phyloP scores from a whole-genome alignment of 2,797 vertebrate species.

The Sorex maritimensis region DNA sequence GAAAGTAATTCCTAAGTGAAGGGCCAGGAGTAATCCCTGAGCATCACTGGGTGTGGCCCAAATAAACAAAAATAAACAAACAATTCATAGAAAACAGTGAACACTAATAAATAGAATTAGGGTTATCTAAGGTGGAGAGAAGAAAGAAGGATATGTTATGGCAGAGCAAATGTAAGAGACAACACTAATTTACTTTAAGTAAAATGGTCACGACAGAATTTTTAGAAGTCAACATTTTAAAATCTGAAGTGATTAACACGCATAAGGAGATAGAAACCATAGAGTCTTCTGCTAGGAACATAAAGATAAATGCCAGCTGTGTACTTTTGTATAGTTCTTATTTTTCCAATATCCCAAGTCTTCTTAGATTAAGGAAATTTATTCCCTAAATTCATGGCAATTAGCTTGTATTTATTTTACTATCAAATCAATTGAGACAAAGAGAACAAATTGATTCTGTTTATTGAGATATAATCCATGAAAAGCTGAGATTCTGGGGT shows the following conservation, averaged over 20 bases:
- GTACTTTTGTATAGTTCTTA: neutral
- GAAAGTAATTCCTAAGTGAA: too few species aligned
- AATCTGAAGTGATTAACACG: neutral
- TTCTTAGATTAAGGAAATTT: neutral
- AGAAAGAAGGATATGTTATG: neutral
- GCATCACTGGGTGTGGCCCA: too few species aligned
- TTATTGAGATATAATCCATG: neutral
- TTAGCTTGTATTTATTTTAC: neutral
- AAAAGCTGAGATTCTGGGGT: neutral
- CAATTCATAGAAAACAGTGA: too few species aligned
- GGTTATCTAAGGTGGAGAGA: neutral
- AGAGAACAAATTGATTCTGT: neutral
- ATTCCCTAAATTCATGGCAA: neutral
- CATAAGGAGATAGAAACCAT: neutral
- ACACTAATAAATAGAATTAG: too few species aligned
- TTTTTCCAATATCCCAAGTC: conserved; percentile 20
- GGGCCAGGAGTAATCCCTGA: too few species aligned
- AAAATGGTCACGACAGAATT: too few species aligned
- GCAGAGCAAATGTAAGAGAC: too few species aligned
- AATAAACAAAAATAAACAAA: too few species aligned
- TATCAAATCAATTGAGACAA: neutral
- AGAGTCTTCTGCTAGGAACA: neutral
- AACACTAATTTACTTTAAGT: too few species aligned
- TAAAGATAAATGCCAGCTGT: neutral
- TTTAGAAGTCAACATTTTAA: neutral